Conservation (phyloP, 2,797 vertebrate species). For the Sparidentex hasta region DNA sequence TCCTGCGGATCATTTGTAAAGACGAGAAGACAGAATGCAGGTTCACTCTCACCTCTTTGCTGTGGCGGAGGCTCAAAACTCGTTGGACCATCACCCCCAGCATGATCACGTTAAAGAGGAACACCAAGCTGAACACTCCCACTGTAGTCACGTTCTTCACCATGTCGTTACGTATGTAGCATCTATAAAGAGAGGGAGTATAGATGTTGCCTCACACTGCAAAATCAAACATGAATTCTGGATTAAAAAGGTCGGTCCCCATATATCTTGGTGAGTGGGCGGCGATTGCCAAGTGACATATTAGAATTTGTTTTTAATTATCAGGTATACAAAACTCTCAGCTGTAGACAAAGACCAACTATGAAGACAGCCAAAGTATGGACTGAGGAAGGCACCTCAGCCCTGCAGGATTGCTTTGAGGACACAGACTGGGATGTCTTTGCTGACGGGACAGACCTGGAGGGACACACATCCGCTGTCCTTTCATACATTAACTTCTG, state of each 20-base stretch:
- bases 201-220: neutral
- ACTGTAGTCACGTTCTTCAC: slow-evolving; percentile 81
- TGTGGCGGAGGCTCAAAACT: slow-evolving; percentile 55
- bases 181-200: slow-evolving; percentile 49
- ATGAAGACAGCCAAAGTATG: no score
- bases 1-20: neutral
- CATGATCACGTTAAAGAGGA: slow-evolving; percentile 87
- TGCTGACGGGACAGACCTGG: no score
- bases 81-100: slow-evolving; percentile 78
- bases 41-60: slow-evolving; percentile 29
- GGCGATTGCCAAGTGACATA: no score
- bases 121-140: slow-evolving; percentile 85
- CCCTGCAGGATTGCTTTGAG: no score
- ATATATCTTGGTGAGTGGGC: no score
- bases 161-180: slow-evolving; percentile 54
- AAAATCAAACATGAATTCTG: neutral
- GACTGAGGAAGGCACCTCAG: no score
- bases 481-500: no score
- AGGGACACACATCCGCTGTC: no score
- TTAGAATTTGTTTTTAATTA: no score
- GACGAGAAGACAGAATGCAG: neutral
- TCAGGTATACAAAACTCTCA: no score
- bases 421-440: no score
- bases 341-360: no score
- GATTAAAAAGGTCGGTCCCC: neutral